Evolutionary conservation across 2,113 vertebrate species (phyloP).

Genomic region (Alexandromys fortis): DNA sequence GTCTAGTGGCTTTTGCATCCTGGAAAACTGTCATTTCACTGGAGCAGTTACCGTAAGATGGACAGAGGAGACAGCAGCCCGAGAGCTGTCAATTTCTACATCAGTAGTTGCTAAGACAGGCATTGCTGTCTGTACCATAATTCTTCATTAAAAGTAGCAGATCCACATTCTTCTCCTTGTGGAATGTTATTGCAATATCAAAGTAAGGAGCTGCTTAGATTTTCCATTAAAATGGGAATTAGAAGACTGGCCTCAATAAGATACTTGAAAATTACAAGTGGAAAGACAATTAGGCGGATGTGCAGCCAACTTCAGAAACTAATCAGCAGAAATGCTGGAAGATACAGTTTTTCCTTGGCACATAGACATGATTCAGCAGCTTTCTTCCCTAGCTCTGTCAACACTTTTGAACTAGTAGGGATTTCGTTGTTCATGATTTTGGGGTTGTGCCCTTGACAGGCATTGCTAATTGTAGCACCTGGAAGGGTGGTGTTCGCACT

Average conservation of each 20-base stretch:
- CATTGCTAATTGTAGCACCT: constrained; percentile 19
- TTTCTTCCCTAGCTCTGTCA: constrained; percentile 39
- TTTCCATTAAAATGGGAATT: constrained; percentile 62
- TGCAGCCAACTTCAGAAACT: constrained; percentile 71
- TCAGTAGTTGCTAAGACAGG: constrained; percentile 65
- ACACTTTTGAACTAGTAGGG: constrained; percentile 48
- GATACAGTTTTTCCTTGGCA: constrained; percentile 51
- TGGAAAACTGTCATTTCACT: constrained; percentile 74
- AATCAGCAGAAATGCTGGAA: constrained; percentile 69
- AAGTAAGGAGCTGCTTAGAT: constrained; percentile 58
- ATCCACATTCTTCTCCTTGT: constrained; percentile 32
- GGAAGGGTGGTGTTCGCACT: not conserved
- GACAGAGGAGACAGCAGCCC: constrained; percentile 25
- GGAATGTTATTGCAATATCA: constrained; percentile 55
- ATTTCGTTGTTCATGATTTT: not conserved
- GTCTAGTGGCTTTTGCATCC: constrained; percentile 74
- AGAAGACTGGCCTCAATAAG: constrained; percentile 54
- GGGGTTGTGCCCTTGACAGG: not conserved
- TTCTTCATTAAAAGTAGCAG: constrained; percentile 66
- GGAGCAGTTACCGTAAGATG: constrained; percentile 64
- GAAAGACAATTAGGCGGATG: constrained; percentile 69
- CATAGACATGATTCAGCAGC: constrained; percentile 56
- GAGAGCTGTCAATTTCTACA: constrained; percentile 77
- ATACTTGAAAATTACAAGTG: constrained; percentile 70
- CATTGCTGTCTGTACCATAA: constrained; percentile 46